Evolutionary conservation across 2,113 vertebrate species (phyloP).

Genomic region (Xerus inauris): DNA sequence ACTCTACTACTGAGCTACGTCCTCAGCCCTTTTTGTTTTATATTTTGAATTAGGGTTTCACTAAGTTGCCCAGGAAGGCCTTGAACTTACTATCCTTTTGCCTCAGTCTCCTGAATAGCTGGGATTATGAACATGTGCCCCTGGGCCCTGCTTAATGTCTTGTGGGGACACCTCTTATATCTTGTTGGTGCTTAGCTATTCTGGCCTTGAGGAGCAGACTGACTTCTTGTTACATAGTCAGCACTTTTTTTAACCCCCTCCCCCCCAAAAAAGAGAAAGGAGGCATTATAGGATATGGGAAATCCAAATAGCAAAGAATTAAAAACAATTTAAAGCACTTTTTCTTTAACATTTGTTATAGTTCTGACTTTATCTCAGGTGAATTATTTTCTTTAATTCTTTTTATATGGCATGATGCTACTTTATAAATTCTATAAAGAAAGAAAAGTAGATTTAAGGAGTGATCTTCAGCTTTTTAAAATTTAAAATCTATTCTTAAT

Average conservation of each 20-base stretch:
- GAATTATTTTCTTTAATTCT: neutral
- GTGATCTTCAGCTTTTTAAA: neutral
- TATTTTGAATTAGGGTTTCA: too few relatives aligned
- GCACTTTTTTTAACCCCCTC: too few relatives aligned
- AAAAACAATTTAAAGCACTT: neutral
- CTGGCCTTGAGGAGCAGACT: neutral
- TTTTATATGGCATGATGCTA: neutral
- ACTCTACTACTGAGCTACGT: too few relatives aligned
- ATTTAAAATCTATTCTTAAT: neutral
- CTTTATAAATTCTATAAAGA: neutral
- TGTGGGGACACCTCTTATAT: neutral
- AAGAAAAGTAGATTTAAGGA: neutral
- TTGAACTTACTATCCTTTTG: too few relatives aligned
- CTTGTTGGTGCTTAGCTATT: neutral
- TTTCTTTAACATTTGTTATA: neutral
- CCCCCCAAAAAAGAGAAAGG: too few relatives aligned
- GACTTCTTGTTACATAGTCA: neutral
- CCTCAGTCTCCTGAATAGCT: too few relatives aligned
- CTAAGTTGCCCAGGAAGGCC: too few relatives aligned
- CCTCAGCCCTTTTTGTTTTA: too few relatives aligned
- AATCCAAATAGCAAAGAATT: neutral
- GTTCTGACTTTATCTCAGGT: constrained; percentile 20
- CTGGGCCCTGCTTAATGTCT: neutral
- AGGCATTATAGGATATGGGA: neutral
- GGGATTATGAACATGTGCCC: too few relatives aligned